Evolutionary conservation across 30 jellyfish, hydroid and myxozoan genomes (phyloP).

Genomic region (Catostylus mosaicus): DNA sequence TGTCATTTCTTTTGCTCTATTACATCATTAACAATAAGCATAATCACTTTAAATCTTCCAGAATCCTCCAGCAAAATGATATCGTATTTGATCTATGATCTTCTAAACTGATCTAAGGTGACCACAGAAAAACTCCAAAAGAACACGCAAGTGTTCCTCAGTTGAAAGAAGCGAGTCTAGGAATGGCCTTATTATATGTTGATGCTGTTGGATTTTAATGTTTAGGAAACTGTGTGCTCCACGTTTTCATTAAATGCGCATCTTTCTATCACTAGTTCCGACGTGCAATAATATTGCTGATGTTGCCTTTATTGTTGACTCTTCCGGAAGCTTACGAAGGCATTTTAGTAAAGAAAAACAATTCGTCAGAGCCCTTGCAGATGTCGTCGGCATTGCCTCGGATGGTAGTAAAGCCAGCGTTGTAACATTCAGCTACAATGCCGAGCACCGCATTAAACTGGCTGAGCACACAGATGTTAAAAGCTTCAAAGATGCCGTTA

Average conservation of each 20-base stretch:
- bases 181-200: too few species aligned
- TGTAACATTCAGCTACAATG: slow-evolving; percentile 65
- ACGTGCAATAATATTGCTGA: slow-evolving; percentile 57
- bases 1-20: too few species aligned
- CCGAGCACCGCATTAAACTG: slow-evolving; percentile 49
- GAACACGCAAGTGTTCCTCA: too few species aligned
- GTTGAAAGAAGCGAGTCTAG: too few species aligned
- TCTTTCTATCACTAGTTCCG: neutral
- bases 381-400: slow-evolving; percentile 8
- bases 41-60: too few species aligned
- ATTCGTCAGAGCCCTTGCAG: slow-evolving; percentile 42
- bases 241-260: neutral
- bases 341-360: slow-evolving; percentile 41
- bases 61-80: too few species aligned
- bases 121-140: too few species aligned
- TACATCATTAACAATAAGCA: too few species aligned
- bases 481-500: slow-evolving; percentile 44
- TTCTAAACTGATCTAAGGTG: too few species aligned
- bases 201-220: neutral
- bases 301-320: slow-evolving; percentile 69
- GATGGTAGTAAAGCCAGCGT: slow-evolving; percentile 60
- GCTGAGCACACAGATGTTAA: slow-evolving; percentile 2
- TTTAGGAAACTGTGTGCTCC: neutral
- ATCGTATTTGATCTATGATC: too few species aligned
- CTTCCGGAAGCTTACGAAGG: slow-evolving; percentile 76